Evolutionary conservation across 1,140 invertebrate species (phyloP), one percentile per base, ranked within the genome.

Genomic region (Brachionus asplanchnoidis): DNA sequence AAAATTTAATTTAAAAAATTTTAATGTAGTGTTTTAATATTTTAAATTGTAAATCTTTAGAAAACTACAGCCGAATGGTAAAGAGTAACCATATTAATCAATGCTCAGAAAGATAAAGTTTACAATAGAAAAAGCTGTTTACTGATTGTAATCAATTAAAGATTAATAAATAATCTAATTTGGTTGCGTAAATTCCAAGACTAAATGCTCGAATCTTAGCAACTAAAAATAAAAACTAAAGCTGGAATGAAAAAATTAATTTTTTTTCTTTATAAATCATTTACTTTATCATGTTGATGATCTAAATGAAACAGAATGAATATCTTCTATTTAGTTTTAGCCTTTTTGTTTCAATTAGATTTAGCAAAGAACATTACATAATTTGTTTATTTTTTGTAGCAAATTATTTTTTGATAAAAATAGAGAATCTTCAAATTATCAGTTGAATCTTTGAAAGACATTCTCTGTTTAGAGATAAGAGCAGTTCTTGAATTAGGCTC

Each of bases 131-230:
- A 73, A 40, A 73, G 42, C 12, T 42, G 40, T 73, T 73, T 73
- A 73, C 68, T 73, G 68, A 44, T 40, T 73, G 11, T 73, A 73
- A 73, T 73, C 68, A 73, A 46, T 73, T 73, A 42, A 73, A 20
- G 40, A 73, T 73, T 20, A 36, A 73, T 60, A 73, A 73, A 73
- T 68, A 68, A 40, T 68, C 66, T 32, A 32, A 68, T 68, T 32
- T 42, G n/a, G 32, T 23, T 42, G 9, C 36, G n/a, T 40, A 73
- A 40, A 40, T 40, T 73, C 11, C 6, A 42, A 20, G 32, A 28
- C 8, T 68, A 32, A 28, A 32, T 68, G 65, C 32, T 12, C 14
- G 53, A 20, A 60, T 17, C 20, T 40, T 73, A 14, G 36, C n/a
- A 40, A 40, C 68, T 73, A 73, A 11, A 23, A 42, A 28, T 28